Base-by-base conservation (phyloP, 2,888 invertebrate genomes). In the Agrilus biguttatus region DNA sequence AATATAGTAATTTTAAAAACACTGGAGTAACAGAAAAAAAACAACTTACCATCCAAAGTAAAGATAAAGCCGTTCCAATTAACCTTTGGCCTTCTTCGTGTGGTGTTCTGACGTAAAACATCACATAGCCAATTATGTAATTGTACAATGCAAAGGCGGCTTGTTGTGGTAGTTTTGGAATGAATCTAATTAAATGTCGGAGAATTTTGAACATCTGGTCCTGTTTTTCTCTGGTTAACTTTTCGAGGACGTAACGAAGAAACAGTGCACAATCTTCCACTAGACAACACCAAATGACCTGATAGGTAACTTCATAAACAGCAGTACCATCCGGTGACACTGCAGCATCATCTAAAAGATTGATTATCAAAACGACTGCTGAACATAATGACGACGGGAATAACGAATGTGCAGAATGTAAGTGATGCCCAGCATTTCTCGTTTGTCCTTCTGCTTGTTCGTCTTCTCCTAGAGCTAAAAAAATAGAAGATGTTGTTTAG, bases 91-190 rank as follows among this genome's bases (percentile, higher is more conserved):
- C 92, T 38, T 90, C 88, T 59, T 97, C 96, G 57, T 93, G 90
- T 0, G 97, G 93, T 10, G 92, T 86, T 42, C 98, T 73, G 2
- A 97, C 96, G 59, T 97, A 97, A 69, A 96, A 98, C 97, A 98
- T 98, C 3, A 98, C 90, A 60, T 95, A 98, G 2, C 98, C 98
- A 53, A 98, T 97, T 55, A 98, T 86, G 57, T 98, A 97, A 71
- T 99, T 99, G 66, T 97, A 96, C 1, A 99, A 67, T 1, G 93
- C 91, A 66, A 96, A 97, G 0, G 98, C 98, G 1, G 97, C 95
- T 65, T 99, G 97, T 52, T 92, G 89, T 0, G 97, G 95, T 45
- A 97, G 67, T 37, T 90, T 81, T 1, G 92, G 90, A 39, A 95
- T 86, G 61, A 93, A 92, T 44, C 95, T 75, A 47, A 97, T 88